A percentile compares a stretch with the other conserved stretches of the same genome.
Evolutionary conservation across 2,113 vertebrate species (phyloP).

Genomic region (Ammospiza nelsoni): DNA sequence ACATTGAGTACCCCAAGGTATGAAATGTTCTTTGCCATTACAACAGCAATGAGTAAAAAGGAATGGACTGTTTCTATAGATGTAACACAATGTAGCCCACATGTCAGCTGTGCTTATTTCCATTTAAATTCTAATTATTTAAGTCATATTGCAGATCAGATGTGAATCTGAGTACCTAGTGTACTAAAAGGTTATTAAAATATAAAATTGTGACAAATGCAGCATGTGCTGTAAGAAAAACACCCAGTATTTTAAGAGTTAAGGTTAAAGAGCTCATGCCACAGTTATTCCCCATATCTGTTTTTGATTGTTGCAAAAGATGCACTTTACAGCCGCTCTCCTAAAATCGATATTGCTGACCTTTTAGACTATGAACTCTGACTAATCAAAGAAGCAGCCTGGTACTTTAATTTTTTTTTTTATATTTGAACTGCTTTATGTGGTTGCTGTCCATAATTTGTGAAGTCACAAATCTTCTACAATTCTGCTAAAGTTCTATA

Average conservation of each 20-base stretch:
- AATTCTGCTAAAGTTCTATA: neutral
- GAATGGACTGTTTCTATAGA: neutral
- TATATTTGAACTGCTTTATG: neutral
- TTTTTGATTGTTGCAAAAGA: constrained; percentile 8
- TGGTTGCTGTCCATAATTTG: neutral
- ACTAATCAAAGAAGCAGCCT: neutral
- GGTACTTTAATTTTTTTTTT: neutral
- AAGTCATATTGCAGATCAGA: neutral
- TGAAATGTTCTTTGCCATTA: neutral
- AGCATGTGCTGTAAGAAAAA: neutral
- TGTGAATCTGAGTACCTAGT: neutral
- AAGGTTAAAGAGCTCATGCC: constrained; percentile 1
- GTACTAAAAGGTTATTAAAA: neutral
- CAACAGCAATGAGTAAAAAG: neutral
- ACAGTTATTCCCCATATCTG: neutral
- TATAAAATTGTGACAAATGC: neutral
- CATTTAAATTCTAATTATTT: neutral
- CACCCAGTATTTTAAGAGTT: neutral
- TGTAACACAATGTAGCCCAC: rapidly evolving
- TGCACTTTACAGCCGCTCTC: neutral
- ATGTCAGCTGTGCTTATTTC: neutral
- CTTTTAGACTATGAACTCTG: neutral
- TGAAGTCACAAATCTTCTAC: neutral
- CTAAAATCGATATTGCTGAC: constrained; percentile 30
- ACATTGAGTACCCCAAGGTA: neutral